These are phyloP conservation scores for Drosophila gunungcola DNA, from an alignment of 1,140 invertebrate genomes.

Conservation along the genomic window DNA sequence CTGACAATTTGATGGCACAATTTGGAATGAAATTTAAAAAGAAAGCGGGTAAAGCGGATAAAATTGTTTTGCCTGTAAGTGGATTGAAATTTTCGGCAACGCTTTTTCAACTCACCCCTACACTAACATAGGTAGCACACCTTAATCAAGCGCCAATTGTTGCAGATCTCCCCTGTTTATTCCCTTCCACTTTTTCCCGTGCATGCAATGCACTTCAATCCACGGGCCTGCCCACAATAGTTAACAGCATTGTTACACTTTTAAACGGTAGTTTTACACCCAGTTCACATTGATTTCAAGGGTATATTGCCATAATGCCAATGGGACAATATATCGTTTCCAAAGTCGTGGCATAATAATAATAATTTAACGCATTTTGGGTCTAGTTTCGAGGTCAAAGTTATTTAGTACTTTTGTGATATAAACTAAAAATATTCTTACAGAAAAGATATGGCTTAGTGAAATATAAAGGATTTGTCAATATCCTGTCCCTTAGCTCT, in stretches of 20 bases:
- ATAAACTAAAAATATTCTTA: too few species aligned
- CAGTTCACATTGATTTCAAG: background rate
- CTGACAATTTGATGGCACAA: too few species aligned
- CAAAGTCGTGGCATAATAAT: too few species aligned
- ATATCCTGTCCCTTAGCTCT: too few species aligned
- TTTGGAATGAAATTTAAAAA: too few species aligned
- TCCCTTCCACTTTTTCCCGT: too few species aligned
- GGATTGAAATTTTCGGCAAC: conserved; percentile 12
- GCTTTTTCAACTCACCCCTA: conserved; percentile 1
- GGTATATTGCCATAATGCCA: background rate
- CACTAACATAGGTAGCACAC: conserved; percentile 8
- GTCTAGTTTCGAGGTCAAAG: too few species aligned
- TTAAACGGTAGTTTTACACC: conserved; percentile 67
- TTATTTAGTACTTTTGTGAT: too few species aligned
- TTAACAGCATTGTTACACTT: conserved; percentile 81
- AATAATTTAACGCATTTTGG: too few species aligned
- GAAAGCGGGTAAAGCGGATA: too few species aligned
- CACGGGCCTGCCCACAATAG: conserved; percentile 39
- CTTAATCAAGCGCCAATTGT: conserved; percentile 77
- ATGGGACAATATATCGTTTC: background rate
- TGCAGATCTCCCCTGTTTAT: conserved; percentile 11
- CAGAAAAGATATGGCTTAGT: too few species aligned
- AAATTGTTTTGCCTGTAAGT: background rate
- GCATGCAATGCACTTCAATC: conserved; percentile 8
- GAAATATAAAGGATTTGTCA: too few species aligned